Percentiles rank a stretch among this genome's conserved stretches.
Evolutionary conservation across 2,113 vertebrate genomes (phyloP).

Genomic region (Ploceus nigricollis): DNA sequence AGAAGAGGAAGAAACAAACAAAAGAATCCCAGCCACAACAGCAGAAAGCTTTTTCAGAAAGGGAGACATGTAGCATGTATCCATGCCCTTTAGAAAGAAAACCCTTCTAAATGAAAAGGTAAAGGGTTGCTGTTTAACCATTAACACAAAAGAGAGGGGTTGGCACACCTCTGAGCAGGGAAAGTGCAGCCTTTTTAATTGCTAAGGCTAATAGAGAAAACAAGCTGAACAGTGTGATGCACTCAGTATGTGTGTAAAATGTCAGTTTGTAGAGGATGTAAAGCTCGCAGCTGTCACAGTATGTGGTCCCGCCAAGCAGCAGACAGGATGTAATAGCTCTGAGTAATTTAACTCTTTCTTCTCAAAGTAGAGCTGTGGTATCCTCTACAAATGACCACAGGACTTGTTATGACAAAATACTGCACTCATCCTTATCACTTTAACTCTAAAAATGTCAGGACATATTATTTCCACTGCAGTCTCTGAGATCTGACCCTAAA

Average conservation of each 20-base stretch:
- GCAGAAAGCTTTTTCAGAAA: not conserved
- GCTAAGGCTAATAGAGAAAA: conserved; percentile 31
- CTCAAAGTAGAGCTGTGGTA: not conserved
- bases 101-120: conserved; percentile 1
- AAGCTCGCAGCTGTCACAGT: conserved; percentile 36
- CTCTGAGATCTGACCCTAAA: not conserved
- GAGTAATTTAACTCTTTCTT: conserved; percentile 61
- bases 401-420: not conserved
- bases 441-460: conserved; percentile 12
- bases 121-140: not conserved
- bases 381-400: conserved; percentile 26
- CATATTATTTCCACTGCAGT: not conserved
- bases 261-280: conserved; percentile 48
- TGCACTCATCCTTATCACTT: not conserved
- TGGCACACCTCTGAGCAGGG: not conserved
- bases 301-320: conserved; percentile 43
- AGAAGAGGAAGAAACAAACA: not conserved
- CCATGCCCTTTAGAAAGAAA: not conserved
- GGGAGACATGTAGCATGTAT: not conserved
- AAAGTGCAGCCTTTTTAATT: conserved; percentile 56
- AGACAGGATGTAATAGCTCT: conserved; percentile 34
- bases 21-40: not conserved
- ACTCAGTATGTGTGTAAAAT: conserved; percentile 32
- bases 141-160: not conserved
- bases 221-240: conserved; percentile 31